Evolutionary conservation across 2,888 invertebrate genomes (phyloP).

Genomic region (Drosophila sordidapex): DNA sequence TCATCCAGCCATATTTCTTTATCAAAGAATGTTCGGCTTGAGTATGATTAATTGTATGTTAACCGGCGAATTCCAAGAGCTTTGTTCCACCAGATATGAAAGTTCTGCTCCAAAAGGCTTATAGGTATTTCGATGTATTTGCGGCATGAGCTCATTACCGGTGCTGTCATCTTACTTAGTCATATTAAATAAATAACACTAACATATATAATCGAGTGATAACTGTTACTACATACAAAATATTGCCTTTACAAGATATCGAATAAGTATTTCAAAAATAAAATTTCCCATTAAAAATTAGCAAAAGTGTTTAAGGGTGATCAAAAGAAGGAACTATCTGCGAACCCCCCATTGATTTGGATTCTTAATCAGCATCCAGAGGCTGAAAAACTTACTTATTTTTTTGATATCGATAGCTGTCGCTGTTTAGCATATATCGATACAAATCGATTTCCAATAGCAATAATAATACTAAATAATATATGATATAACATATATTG

Average conservation of each 20-base stretch:
- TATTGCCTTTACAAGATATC: neutral
- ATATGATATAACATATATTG: neutral
- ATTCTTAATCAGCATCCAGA: neutral
- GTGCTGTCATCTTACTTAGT: conserved; percentile 45
- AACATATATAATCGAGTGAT: neutral
- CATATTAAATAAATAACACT: conserved; percentile 17
- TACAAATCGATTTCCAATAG: neutral
- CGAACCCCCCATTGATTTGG: neutral
- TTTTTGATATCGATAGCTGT: neutral
- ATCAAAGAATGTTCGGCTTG: conserved; percentile 50
- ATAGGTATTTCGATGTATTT: conserved; percentile 14
- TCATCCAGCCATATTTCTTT: conserved; percentile 45
- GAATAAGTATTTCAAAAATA: neutral
- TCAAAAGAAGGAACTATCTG: neutral
- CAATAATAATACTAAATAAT: neutral
- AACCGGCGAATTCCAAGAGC: conserved; percentile 26
- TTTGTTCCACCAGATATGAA: conserved; percentile 29
- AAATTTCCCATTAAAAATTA: neutral
- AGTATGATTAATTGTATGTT: conserved; percentile 63
- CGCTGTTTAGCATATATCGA: neutral
- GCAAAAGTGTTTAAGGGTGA: neutral
- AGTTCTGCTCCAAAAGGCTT: conserved; percentile 16
- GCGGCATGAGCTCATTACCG: conserved; percentile 44
- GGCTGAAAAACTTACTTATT: neutral
- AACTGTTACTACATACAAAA: neutral